phyloP scores from a whole-genome alignment of 2,113 vertebrate species.

The Tonatia bakeri region DNA sequence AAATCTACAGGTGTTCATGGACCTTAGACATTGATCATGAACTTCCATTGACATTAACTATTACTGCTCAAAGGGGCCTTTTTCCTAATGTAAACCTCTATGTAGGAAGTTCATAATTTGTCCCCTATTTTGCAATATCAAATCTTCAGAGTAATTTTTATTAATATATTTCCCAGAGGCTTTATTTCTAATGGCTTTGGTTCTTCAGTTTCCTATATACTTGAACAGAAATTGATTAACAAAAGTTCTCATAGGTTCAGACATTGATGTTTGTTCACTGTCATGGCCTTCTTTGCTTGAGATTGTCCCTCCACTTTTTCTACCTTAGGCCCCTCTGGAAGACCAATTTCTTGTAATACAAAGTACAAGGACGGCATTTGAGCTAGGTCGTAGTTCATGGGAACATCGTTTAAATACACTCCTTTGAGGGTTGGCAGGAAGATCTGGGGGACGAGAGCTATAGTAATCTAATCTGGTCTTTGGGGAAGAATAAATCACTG shows the following conservation, averaged over 20 bases:
- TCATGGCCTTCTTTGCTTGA: not conserved
- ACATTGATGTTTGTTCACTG: not conserved
- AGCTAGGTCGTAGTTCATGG: not conserved
- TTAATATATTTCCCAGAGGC: not conserved
- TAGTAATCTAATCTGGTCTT: conserved; percentile 59
- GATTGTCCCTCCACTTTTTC: not conserved
- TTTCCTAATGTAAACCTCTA: not conserved
- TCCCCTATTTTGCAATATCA: not conserved
- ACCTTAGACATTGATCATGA: not conserved
- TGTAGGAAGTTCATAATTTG: not conserved
- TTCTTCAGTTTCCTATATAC: not conserved
- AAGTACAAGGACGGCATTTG: not conserved
- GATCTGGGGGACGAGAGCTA: conserved; percentile 39
- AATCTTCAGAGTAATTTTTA: not conserved
- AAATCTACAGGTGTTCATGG: not conserved
- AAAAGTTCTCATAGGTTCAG: not conserved
- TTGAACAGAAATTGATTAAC: not conserved
- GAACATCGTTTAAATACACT: not conserved
- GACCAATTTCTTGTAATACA: not conserved
- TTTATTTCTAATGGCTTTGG: not conserved
- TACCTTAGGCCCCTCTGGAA: not conserved
- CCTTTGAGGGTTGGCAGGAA: not conserved
- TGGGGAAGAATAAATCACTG: conserved; percentile 76
- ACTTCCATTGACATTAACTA: not conserved
- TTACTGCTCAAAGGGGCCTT: not conserved